Evolutionary conservation across 2,888 invertebrate genomes (phyloP), one percentile per base, ranked within the genome.

Genomic region (Parnassius smintheus): DNA sequence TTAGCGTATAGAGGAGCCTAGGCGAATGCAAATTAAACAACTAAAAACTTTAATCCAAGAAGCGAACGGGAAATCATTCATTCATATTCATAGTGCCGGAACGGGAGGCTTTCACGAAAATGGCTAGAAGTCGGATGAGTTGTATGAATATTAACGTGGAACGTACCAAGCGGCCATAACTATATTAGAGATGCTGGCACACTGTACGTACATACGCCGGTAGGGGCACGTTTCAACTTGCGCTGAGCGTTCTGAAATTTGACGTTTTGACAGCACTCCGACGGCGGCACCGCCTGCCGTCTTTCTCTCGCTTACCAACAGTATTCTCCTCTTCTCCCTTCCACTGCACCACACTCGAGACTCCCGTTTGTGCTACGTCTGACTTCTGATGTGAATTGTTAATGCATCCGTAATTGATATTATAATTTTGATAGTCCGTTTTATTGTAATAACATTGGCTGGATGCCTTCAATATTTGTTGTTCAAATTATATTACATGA

Each of bases 241-340:
- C 86, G 88, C 88, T 84, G 84, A 81, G 86, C 86, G 89, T 89
- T 85, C 90, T 86, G 90, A 91, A 92, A 92, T 92, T 92, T 92
- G 92, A 92, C 92, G 87, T 92, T 92, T 92, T 92, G 92, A 92
- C 92, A 92, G 92, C 84, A 87, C 90, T 86, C 90, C 91, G 90
- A 89, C 90, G 13, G 49, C 83, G 83, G 84, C 81, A 78, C 83
- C 83, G 83, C 83, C 81, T 75, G 77, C 78, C 80, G 68, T 76
- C 77, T 75, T 77, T 76, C 77, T 59, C 75, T 65, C 76, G 66
- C 54, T n/a, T 51, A 7, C 50, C 12, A 41, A 46, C 9, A 18
- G 42, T 35, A 13, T n/a, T 48, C 35, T 12, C 41, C 9, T 18
- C 75, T 69, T 83, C 82, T 76, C 81, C 68, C 80, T 83, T 83